Percentiles rank a stretch among this genome's conserved stretches.
Conservation (phyloP, 2,113 vertebrate species). For the Ovis aries region ARS-UI_Ramb_v3.0 NC_056057.1:17583001-17583500, state of each 20-base stretch:
- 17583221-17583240: neutral
- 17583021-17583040: neutral
- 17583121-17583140: neutral
- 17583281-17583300: neutral
- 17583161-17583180: neutral
- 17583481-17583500: neutral
- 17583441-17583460: neutral
- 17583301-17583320: neutral
- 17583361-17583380: neutral
- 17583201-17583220: neutral
- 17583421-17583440: neutral
- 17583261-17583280: neutral
- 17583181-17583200: neutral
- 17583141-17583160: neutral
- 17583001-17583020: neutral
- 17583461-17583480: neutral
- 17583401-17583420: neutral
- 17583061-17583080: neutral
- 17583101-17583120: neutral
- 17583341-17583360: neutral
- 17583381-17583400: neutral
- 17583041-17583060: neutral
- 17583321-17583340: neutral
- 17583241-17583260: neutral
- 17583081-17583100: neutral